Evolutionary conservation across 2,113 vertebrate genomes (phyloP).

Genomic region (Tyto alba): DNA sequence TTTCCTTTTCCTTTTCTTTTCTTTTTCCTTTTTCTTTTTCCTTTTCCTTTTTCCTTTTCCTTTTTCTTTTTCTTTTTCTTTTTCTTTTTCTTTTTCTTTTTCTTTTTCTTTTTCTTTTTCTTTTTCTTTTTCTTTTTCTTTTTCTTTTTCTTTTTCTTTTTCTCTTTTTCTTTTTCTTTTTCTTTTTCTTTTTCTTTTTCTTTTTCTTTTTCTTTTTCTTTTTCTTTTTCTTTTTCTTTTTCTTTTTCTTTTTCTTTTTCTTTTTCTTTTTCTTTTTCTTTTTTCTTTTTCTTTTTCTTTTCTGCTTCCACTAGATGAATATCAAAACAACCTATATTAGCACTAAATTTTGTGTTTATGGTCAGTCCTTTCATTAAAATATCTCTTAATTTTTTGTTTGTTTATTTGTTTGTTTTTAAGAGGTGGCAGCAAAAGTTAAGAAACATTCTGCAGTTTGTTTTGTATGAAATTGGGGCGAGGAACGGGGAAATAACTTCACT

Average conservation of each 20-base stretch:
- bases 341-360: not conserved
- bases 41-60: not conserved
- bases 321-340: not conserved
- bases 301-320: not conserved
- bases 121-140: no score
- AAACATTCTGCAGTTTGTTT: not conserved
- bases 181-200: not conserved
- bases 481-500: not conserved
- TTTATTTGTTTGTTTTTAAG: not conserved
- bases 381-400: not conserved
- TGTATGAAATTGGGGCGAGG: not conserved
- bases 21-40: accelerated
- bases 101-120: no score
- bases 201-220: no score
- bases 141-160: no score
- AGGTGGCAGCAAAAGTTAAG: not conserved
- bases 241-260: not conserved
- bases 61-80: no score
- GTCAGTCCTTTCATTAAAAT: not conserved
- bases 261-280: not conserved
- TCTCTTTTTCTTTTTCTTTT: not conserved
- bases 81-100: accelerated
- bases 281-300: not conserved
- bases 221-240: no score
- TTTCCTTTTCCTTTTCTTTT: not conserved